Conservation (phyloP, 2,113 vertebrate genomes). For the Lamprologus lemairii region DNA sequence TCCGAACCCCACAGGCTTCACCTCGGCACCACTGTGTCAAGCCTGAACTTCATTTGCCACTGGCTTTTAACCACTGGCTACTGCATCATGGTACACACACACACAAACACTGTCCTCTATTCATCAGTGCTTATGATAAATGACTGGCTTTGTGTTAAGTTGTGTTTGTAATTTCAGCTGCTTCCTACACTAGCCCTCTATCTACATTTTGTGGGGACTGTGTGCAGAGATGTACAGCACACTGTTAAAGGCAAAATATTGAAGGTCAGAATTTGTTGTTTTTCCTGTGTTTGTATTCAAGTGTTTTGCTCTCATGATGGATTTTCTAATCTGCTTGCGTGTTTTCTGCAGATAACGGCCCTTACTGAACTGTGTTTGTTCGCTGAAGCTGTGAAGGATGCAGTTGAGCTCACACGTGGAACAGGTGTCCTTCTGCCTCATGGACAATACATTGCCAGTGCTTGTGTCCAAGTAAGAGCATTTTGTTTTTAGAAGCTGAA, state of each 20-base stretch:
- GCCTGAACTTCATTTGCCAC: constrained; percentile 80
- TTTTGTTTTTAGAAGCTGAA: background rate
- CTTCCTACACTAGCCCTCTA: constrained; percentile 83
- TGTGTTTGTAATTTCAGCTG: constrained; percentile 67
- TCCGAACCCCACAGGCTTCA: constrained; percentile 76
- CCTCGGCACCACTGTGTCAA: constrained; percentile 70
- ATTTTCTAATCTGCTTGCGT: background rate
- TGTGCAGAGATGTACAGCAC: constrained; percentile 79
- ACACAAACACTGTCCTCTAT: background rate
- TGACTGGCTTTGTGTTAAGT: background rate
- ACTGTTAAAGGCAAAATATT: constrained; percentile 80
- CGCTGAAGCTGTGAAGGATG: constrained; percentile 59
- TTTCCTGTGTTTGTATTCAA: background rate
- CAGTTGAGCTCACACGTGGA: constrained; percentile 39
- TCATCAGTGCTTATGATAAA: background rate
- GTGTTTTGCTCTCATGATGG: background rate
- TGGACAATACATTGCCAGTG: background rate
- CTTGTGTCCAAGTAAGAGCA: constrained; percentile 29
- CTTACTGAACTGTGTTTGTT: constrained; percentile 66
- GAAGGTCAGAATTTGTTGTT: constrained; percentile 72
- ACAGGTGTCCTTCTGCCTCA: constrained; percentile 24
- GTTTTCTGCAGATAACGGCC: constrained; percentile 28
- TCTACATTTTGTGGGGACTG: constrained; percentile 76
- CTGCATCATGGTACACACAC: constrained; percentile 71
- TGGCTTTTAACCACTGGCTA: constrained; percentile 81